Base-by-base conservation (phyloP, 2,797 vertebrate species). In the Trachurus trachurus region DNA sequence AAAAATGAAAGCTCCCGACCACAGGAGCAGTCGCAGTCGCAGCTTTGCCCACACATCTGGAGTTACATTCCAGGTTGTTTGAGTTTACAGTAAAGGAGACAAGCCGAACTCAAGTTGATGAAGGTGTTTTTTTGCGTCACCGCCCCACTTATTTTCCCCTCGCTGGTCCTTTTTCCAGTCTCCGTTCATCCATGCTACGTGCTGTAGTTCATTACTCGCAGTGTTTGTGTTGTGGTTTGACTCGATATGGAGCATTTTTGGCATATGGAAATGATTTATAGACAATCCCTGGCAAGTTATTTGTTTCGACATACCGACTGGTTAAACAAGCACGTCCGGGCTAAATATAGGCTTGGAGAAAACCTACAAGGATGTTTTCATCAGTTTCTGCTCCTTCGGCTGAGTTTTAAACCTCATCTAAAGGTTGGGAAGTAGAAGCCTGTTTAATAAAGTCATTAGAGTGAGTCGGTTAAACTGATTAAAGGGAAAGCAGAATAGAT, bases 251-350 rank as follows among this genome's bases (percentile, higher is more conserved):
- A 88, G 75, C 52, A 12, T 80, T 83, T 82, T 87, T 89, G 87
- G 79, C 88, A 79, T 81, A 78, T 91, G 85, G 86, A 87, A 84
- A 84, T 92, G 88, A 92, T 93, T 93, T 88, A 83, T 87, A 78
- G 74, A 84, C 80, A 31, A 64, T 78, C 70, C 59, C 66, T 86
- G 80, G 76, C 85, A 80, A 79, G 81, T 64, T 83, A 79, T 82
- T 88, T 86, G 83, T 86, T 88, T 84, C 77, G 13, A 78, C 89
- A 90, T 89, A 86, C 79, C 85, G 29, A 56, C 59, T 75, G 76
- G 79, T 89, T 91, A 86, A 90, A 90, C 71, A 84, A 87, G 78
- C 89, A 72, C 9, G 57, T 82, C 88, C 40, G 56, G 57, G 83
- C 88, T 90, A 93, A 91, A 91, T 75, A 89, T 92, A 93, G 78